Conservation (phyloP, 2,797 vertebrate genomes). For the Triplophysa yarkandensis region DNA sequence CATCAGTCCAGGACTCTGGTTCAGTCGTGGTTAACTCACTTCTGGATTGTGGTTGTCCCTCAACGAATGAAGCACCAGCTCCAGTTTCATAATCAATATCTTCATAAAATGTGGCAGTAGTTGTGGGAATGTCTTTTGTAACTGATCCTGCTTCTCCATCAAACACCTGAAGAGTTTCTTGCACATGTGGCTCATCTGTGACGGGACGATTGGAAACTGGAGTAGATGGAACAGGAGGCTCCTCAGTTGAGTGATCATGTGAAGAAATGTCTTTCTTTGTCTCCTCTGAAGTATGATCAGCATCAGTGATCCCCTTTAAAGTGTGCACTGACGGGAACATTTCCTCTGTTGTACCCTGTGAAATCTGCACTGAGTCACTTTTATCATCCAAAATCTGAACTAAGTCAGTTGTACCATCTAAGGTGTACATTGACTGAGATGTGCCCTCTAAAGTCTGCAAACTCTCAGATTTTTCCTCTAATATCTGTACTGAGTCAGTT, state of each 20-base stretch:
- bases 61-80: background rate
- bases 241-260: background rate
- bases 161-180: background rate
- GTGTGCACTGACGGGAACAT: background rate
- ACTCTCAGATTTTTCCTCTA: background rate
- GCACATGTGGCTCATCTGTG: background rate
- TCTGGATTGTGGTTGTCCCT: constrained; percentile 47
- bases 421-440: no score
- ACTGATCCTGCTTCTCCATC: constrained; percentile 30
- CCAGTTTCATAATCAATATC: constrained; percentile 49
- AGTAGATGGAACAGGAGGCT: background rate
- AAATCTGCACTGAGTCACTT: background rate
- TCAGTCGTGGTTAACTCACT: constrained; percentile 44
- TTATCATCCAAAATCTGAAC: background rate
- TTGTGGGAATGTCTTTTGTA: constrained; percentile 55
- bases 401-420: background rate
- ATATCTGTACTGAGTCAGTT: background rate
- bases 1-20: constrained; percentile 44
- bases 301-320: background rate
- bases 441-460: background rate
- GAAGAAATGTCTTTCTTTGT: background rate
- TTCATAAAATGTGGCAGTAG: constrained; percentile 32
- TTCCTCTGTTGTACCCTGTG: background rate
- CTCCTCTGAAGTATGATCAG: background rate
- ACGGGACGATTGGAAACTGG: background rate